These are phyloP conservation scores for Meiosimyza decipiens DNA, from an alignment of 2,888 invertebrate genomes.

Conservation along the genomic window DNA sequence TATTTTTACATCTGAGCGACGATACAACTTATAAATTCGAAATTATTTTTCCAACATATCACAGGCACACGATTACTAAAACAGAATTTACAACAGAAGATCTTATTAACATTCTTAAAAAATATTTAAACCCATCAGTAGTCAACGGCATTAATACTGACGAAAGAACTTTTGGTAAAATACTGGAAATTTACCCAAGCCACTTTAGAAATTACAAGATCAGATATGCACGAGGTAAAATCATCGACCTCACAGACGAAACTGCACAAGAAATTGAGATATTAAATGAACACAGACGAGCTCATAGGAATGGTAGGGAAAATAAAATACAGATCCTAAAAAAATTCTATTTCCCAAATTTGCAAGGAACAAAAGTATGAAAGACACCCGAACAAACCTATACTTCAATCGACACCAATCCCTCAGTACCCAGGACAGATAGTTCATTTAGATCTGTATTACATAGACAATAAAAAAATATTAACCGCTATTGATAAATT, in stretches of 20 bases:
- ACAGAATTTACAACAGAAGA: conserved; percentile 12
- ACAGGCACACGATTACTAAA: conserved; percentile 24
- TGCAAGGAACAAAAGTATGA: conserved; percentile 1
- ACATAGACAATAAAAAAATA: background rate
- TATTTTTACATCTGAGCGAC: conserved; percentile 25
- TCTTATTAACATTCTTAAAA: conserved; percentile 26
- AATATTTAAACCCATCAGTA: conserved; percentile 15
- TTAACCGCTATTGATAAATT: conserved; percentile 26
- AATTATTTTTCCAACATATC: conserved; percentile 35
- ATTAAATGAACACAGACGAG: too few species aligned
- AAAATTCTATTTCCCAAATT: too few species aligned
- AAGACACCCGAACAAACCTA: conserved; percentile 17
- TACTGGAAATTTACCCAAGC: conserved; percentile 31
- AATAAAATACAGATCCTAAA: too few species aligned
- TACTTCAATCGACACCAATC: conserved; percentile 13
- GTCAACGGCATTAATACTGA: conserved; percentile 19
- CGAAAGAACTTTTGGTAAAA: conserved; percentile 25
- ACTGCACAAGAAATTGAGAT: conserved; percentile 2
- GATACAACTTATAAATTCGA: conserved; percentile 33
- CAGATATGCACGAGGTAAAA: conserved; percentile 20
- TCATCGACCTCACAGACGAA: conserved; percentile 21
- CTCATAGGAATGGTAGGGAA: too few species aligned
- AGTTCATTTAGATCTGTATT: background rate
- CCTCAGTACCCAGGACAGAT: conserved; percentile 24
- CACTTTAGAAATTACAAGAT: conserved; percentile 35